A percentile compares a stretch with the other conserved stretches of the same genome.
Evolutionary conservation across 2,113 vertebrate genomes (phyloP).

Genomic region (Otus sunia): DNA sequence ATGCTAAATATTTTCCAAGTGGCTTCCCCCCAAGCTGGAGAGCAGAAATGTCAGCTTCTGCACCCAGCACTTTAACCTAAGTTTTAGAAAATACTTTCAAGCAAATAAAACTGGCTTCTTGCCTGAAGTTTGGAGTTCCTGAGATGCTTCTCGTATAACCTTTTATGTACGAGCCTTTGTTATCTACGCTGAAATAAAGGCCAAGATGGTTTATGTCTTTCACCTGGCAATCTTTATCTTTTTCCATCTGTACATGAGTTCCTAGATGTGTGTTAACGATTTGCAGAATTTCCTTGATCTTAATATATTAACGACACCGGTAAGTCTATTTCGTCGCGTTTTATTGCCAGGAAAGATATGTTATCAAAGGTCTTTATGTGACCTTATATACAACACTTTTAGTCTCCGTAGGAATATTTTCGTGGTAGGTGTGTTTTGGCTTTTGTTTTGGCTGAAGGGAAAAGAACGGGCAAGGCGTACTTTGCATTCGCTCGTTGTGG

Average conservation of each 20-base stretch:
- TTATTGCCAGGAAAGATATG: not conserved
- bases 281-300: not conserved
- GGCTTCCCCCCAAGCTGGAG: not conserved
- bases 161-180: not conserved
- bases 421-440: not conserved
- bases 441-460: not conserved
- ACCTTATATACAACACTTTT: not conserved
- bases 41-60: not conserved
- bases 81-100: slow-evolving; percentile 19
- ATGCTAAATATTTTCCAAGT: not conserved
- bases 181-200: not conserved
- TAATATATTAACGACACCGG: not conserved
- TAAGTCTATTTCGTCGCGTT: not conserved
- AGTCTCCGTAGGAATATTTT: not conserved
- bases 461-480: not conserved
- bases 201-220: not conserved
- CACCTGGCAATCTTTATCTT: not conserved
- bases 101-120: not conserved
- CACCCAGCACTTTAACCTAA: not conserved
- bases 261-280: not conserved
- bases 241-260: not conserved
- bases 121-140: not conserved
- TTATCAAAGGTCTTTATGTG: not conserved
- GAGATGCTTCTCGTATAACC: not conserved
- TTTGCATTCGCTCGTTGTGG: not conserved